A percentile compares a stretch with the other conserved stretches of the same genome.
phyloP scores from a whole-genome alignment of 2,113 vertebrate genomes.

The Bostrychus sinensis region DNA sequence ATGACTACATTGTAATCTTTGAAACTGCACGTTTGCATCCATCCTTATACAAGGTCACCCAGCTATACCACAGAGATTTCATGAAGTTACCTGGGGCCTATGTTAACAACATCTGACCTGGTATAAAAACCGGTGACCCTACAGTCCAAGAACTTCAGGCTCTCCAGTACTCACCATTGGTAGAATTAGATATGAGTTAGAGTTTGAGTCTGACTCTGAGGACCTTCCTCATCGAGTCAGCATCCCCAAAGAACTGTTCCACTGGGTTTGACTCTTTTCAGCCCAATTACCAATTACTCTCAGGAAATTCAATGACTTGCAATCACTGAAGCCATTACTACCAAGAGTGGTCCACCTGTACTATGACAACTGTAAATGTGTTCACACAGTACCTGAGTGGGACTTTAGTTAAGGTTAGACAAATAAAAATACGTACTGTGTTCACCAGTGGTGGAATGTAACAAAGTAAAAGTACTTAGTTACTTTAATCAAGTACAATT shows the following conservation, averaged over 20 bases:
- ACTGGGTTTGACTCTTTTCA: background rate
- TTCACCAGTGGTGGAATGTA: too few species aligned
- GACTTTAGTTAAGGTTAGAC: background rate
- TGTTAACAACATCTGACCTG: conserved; percentile 8
- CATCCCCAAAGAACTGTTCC: conserved; percentile 3
- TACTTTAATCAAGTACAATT: too few species aligned
- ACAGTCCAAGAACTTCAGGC: background rate
- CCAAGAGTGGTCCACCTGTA: conserved; percentile 9
- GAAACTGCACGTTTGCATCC: conserved; percentile 10
- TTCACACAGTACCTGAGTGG: background rate
- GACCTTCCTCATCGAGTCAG: background rate
- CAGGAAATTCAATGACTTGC: conserved; percentile 12
- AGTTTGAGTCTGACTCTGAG: too few species aligned
- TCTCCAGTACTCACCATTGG: conserved; percentile 12
- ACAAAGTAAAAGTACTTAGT: too few species aligned
- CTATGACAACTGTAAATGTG: background rate
- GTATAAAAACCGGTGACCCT: background rate
- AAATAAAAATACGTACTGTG: background rate
- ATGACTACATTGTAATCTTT: conserved; percentile 18
- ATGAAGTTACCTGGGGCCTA: conserved; percentile 1
- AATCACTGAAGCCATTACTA: conserved; percentile 8
- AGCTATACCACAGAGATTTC: conserved; percentile 13
- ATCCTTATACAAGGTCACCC: conserved; percentile 21
- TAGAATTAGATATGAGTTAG: too few species aligned
- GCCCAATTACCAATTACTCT: too few species aligned